Conservation (phyloP, 2,113 vertebrate genomes). For the Phylloscopus whistleri region DNA sequence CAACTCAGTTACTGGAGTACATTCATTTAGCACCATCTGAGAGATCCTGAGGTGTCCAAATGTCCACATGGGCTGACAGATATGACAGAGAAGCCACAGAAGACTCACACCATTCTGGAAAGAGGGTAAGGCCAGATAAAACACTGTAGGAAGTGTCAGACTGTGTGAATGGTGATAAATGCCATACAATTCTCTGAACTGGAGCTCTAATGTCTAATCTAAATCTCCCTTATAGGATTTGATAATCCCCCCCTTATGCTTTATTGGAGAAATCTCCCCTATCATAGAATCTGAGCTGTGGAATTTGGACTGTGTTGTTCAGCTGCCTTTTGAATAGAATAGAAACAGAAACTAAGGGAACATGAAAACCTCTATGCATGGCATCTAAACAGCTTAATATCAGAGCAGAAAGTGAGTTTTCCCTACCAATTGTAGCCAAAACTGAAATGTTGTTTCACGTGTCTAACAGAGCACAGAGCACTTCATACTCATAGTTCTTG, state of each 20-base stretch:
- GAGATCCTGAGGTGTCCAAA: neutral
- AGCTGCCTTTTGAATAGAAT: neutral
- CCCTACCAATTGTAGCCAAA: neutral
- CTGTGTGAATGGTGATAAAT: neutral
- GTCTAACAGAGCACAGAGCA: neutral
- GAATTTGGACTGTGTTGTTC: neutral
- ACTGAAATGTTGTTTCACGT: neutral
- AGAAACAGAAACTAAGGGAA: neutral
- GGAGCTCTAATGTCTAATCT: neutral
- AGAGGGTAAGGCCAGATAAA: neutral
- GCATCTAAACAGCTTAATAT: neutral
- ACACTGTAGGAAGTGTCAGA: fast-evolving
- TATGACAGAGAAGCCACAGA: neutral
- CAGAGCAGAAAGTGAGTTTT: neutral
- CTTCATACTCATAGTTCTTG: neutral
- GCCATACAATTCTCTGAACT: neutral
- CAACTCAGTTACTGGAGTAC: neutral
- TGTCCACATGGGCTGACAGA: neutral
- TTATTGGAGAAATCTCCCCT: neutral
- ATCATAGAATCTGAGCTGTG: neutral
- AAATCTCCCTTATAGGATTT: neutral
- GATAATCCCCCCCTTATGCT: neutral
- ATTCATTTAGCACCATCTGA: neutral
- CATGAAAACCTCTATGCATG: neutral
- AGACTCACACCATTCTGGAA: neutral